These are phyloP conservation scores for Atherinosoma microstoma DNA, from an alignment of 2,797 vertebrate species.

Conservation along the genomic window DNA sequence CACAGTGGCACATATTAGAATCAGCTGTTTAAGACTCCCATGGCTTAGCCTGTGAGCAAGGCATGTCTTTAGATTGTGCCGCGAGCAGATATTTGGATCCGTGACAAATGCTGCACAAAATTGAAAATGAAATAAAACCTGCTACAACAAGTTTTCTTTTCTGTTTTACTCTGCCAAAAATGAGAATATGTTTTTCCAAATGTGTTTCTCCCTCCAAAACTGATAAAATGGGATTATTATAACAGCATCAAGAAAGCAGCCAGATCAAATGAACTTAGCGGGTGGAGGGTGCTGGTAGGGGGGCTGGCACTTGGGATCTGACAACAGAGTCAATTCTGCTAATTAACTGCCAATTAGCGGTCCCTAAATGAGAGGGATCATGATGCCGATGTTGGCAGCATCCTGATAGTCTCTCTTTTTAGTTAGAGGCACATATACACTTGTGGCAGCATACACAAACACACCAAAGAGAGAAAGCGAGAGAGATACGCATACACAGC, in stretches of 20 bases:
- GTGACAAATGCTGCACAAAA: conserved; percentile 70
- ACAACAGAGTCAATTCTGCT: conserved; percentile 95
- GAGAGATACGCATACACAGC: conserved; percentile 64
- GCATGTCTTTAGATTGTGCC: conserved; percentile 51
- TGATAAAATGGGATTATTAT: conserved; percentile 82
- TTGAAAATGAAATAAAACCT: conserved; percentile 79
- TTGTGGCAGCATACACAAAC: conserved; percentile 69
- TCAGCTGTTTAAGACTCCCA: conserved; percentile 73
- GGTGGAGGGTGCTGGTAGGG: conserved; percentile 73
- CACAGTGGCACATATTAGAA: conserved; percentile 63
- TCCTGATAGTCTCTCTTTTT: conserved; percentile 56
- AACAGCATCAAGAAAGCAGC: conserved; percentile 84
- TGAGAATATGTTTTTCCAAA: conserved; percentile 78
- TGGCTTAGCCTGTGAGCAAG: conserved; percentile 56
- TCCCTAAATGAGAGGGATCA: conserved; percentile 96
- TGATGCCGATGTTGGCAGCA: conserved; percentile 88
- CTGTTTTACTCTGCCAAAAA: conserved; percentile 60
- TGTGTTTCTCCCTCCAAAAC: conserved; percentile 65
- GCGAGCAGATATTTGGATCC: conserved; percentile 54
- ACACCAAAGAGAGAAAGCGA: conserved; percentile 49
- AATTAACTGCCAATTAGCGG: conserved; percentile 98
- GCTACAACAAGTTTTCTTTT: conserved; percentile 49
- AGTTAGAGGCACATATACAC: conserved; percentile 67
- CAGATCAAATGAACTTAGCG: conserved; percentile 88
- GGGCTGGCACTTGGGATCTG: conserved; percentile 88